A percentile compares a stretch with the other conserved stretches of the same genome.
These are phyloP conservation scores for Huso huso DNA, from an alignment of 2,797 vertebrate species.

Conservation along the genomic window DNA sequence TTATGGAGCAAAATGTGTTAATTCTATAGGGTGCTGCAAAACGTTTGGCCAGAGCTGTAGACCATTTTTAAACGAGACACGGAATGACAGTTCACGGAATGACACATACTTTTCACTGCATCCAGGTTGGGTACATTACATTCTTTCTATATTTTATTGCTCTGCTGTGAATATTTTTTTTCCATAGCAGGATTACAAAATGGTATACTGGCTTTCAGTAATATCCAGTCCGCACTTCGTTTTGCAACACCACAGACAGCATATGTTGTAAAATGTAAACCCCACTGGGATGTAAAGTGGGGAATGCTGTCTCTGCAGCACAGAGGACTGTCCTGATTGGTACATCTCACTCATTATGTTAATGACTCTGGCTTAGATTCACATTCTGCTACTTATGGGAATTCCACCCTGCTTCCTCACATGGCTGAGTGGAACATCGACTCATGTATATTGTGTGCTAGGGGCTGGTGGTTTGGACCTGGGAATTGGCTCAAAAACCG, in stretches of 20 bases:
- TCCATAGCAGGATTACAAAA: no score
- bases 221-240: neutral
- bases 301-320: conserved; percentile 1
- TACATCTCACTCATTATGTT: conserved; percentile 15
- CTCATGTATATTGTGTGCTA: conserved; percentile 27
- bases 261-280: neutral
- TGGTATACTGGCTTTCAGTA: no score
- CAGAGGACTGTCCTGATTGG: conserved; percentile 8
- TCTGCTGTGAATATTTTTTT: no score
- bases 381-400: conserved; percentile 25
- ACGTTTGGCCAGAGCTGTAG: no score
- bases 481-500: conserved; percentile 1
- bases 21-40: no score
- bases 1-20: no score
- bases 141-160: no score
- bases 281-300: neutral
- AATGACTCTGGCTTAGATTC: conserved; percentile 31
- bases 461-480: neutral
- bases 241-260: neutral
- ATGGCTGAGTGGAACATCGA: conserved; percentile 14
- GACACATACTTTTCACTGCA: no score
- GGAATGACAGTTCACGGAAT: no score
- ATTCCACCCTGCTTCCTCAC: conserved; percentile 20
- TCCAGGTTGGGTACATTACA: no score
- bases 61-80: no score